Base-by-base conservation (phyloP, 2,113 vertebrate species). In the Eudyptes chrysolophus region DNA sequence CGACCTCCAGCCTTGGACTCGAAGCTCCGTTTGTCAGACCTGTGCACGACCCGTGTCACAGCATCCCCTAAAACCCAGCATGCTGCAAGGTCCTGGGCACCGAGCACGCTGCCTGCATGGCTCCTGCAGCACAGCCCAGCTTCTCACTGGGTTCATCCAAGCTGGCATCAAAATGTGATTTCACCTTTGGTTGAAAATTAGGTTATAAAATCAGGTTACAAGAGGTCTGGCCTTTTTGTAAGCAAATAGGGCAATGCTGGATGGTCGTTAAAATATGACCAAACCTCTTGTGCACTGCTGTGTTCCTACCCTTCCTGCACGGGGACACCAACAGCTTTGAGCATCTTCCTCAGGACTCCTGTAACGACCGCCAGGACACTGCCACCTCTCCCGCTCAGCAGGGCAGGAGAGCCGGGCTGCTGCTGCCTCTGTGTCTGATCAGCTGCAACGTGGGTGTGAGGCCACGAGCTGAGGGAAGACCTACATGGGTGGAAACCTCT, bases 11-110 rank as follows among this genome's bases (percentile, higher is more conserved):
- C 49, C 42, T 40, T 2, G 0, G 24, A 20, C 71, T 32, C 2
- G 0, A 18, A 64, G 49, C 48, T 48, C 20, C 3, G 0, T 20
- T 20, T 46, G 24, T 19, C 40, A 16, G 54, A 44, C 6, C 30
- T 7, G 27, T 10, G 9, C 15, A 3, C 0, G 1, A 22, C 38
- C 27, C 9, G 2, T 2, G 0, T 11, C 51, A 14, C 19, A 7
- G 42, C 51, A 42, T 36, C 27, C 44, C 49, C 51, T 7, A 29
- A 22, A 32, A 10, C 20, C 11, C 3, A 0, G 48, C 5, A 1
- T 26, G 55, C 24, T 9, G 24, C 16, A 15, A 34, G 38, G 22
- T 14, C 27, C 49, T 16, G 17, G 55, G 46, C 55, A 5, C 44
- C 1, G 0, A 52, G 46, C 46, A 9, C 25, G 4, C 25, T 6